These are phyloP conservation scores for Xiphophorus couchianus DNA, from an alignment of 2,113 vertebrate genomes.

Conservation along the genomic window DNA sequence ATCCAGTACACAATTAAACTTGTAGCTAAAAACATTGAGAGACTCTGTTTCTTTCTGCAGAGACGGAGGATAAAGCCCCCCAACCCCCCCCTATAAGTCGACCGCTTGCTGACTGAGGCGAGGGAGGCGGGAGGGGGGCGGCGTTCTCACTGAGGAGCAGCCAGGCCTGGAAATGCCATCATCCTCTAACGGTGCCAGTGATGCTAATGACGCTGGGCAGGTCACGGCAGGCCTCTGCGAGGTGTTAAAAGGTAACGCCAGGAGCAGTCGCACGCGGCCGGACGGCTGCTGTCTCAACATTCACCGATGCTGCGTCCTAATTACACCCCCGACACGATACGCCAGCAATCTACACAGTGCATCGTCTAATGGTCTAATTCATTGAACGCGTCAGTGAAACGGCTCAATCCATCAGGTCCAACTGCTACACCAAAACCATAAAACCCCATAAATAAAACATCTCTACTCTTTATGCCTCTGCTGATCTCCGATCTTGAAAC, in stretches of 20 bases:
- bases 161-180: constrained; percentile 25
- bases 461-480: neutral
- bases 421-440: neutral
- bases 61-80: neutral
- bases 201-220: constrained; percentile 38
- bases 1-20: too few relatives aligned
- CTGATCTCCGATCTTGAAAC: neutral
- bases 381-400: neutral
- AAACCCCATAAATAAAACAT: neutral
- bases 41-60: neutral
- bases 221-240: constrained; percentile 38
- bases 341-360: too few relatives aligned
- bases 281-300: neutral
- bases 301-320: neutral
- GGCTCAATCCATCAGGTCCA: neutral
- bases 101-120: neutral
- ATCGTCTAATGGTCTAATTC: neutral
- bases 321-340: neutral
- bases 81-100: neutral
- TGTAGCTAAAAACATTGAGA: too few relatives aligned
- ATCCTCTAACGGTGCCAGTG: constrained; percentile 28
- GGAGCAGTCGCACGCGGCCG: constrained; percentile 8
- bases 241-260: constrained; percentile 39
- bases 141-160: constrained; percentile 29
- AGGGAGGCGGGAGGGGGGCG: neutral